phyloP scores from a whole-genome alignment of 2,888 invertebrate species.

The Mantis religiosa region DNA sequence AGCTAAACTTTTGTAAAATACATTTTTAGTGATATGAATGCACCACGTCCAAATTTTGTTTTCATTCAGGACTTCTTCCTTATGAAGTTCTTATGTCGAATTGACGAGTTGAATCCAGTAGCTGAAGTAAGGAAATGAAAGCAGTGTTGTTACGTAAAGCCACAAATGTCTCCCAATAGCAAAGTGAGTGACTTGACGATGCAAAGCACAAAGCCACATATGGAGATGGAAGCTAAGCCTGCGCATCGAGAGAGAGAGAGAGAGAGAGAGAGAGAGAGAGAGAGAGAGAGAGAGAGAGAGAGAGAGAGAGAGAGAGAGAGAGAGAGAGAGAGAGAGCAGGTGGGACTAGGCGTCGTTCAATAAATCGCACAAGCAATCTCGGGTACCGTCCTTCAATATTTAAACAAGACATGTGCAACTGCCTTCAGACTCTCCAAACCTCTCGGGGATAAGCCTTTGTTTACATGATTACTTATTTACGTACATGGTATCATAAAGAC shows the following conservation, averaged over 20 bases:
- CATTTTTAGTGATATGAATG: too few species aligned
- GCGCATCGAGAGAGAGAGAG: background rate
- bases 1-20: too few species aligned
- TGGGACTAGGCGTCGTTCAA: background rate
- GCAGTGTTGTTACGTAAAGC: too few species aligned
- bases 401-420: background rate
- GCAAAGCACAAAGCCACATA: background rate
- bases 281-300: background rate
- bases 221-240: background rate
- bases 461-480: background rate
- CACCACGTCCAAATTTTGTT: too few species aligned
- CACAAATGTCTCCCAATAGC: too few species aligned
- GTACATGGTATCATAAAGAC: background rate
- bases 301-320: background rate
- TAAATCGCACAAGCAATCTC: background rate
- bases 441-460: too few species aligned
- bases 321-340: background rate
- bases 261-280: background rate
- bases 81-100: too few species aligned
- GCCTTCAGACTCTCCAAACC: background rate
- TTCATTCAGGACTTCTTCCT: too few species aligned
- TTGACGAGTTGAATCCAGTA: too few species aligned
- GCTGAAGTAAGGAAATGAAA: too few species aligned
- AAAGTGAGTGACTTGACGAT: too few species aligned
- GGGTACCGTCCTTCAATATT: background rate